Evolutionary conservation across 2,888 invertebrate genomes (phyloP).

Genomic region (Sthenelais limicola): DNA sequence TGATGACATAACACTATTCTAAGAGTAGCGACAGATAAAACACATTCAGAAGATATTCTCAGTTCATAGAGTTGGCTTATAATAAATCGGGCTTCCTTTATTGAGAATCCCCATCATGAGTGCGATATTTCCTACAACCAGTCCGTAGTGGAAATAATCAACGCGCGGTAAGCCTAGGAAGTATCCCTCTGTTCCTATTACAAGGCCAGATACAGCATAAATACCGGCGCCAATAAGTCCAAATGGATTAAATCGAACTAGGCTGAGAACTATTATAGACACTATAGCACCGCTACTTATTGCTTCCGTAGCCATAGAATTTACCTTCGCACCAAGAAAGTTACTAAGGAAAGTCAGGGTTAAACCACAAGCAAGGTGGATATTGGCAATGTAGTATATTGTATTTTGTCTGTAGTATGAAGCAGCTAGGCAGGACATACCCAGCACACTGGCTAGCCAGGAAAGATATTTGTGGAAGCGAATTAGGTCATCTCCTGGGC

Average conservation of each 20-base stretch:
- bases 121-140: conserved; percentile 61
- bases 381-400: conserved; percentile 54
- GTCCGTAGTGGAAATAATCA: conserved; percentile 64
- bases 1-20: too few species aligned
- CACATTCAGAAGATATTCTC: too few species aligned
- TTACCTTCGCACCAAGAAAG: conserved; percentile 51
- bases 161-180: conserved; percentile 57
- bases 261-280: conserved; percentile 57
- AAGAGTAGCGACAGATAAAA: too few species aligned
- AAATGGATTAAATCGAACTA: conserved; percentile 55
- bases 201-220: conserved; percentile 60
- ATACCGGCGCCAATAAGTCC: conserved; percentile 55
- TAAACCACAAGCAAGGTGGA: conserved; percentile 43
- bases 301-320: conserved; percentile 56
- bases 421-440: conserved; percentile 60
- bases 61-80: conserved; percentile 6
- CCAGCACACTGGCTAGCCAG: conserved; percentile 60
- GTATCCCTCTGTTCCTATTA: conserved; percentile 59
- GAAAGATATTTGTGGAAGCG: conserved; percentile 57
- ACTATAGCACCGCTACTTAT: conserved; percentile 63
- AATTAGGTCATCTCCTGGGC: conserved; percentile 53
- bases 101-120: conserved; percentile 48
- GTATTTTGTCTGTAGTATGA: conserved; percentile 58
- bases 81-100: conserved; percentile 29
- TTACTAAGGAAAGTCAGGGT: conserved; percentile 53